Evolutionary conservation across 2,113 vertebrate genomes (phyloP), one percentile per base, ranked within the genome.

Genomic region (Morone chrysops): DNA sequence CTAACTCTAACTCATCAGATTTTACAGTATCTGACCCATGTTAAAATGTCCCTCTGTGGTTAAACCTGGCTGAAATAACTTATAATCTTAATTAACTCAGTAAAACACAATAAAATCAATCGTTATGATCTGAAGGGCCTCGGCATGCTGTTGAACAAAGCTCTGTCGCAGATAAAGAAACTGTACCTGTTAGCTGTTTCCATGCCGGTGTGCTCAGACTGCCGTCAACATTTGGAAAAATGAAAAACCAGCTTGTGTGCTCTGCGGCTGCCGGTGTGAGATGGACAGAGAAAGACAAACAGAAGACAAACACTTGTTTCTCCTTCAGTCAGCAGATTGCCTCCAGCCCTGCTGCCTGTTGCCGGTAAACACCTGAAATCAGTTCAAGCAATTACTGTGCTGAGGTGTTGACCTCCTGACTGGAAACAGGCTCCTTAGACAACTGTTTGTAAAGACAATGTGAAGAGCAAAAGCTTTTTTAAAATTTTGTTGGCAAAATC

Each of bases 331-430:
- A 9, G 16, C 36, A 0, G 67, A n/a, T 50, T 51, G 8, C 9
- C 25, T 38, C 31, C 22, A 3, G 17, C 12, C 14, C 41, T 22
- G 53, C 38, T 40, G 63, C 16, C 31, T 57, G 45, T 4, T 43
- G 14, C 12, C 7, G n/a, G 9, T 18, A 47, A 78, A 84, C 78
- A 88, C 53, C 82, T 84, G 78, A 61, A 54, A 36, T 66, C 59
- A 75, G 3, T 83, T 78, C 6, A 81, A 22, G 9, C 68, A 61
- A 88, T 75, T n/a, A 45, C 57, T 13, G 13, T 17, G 8, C 41
- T 56, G n/a, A 53, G 48, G 17, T 38, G 45, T 2, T 10, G 45
- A 25, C 25, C 22, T 68, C 14, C 22, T 54, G 67, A 54, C 48
- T 12, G 16, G 20, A 17, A 38, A 31, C 31, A 31, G 31, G 31